Evolutionary conservation across 2,113 vertebrate genomes (phyloP).

Genomic region (Dunckerocampus dactyliophorus): DNA sequence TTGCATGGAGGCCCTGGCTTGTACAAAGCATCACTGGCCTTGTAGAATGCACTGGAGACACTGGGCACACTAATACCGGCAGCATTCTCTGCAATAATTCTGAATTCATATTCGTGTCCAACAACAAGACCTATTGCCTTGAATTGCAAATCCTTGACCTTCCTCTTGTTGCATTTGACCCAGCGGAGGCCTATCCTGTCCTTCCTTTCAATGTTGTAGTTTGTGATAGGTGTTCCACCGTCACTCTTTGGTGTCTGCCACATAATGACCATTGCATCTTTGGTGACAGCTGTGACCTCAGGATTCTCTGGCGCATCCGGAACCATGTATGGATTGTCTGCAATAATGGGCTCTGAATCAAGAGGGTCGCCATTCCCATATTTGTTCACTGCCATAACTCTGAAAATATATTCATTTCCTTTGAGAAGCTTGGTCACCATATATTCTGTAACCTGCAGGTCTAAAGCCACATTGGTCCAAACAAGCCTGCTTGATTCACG

Average conservation of each 20-base stretch:
- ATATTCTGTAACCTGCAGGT: slow-evolving; percentile 80
- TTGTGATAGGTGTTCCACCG: slow-evolving; percentile 90
- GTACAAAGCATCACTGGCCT: slow-evolving; percentile 87
- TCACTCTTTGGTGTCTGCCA: slow-evolving; percentile 91
- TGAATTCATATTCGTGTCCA: slow-evolving; percentile 94
- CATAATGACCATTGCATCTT: slow-evolving; percentile 93
- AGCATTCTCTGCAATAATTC: slow-evolving; percentile 90
- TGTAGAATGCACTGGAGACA: slow-evolving; percentile 83
- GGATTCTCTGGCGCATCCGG: slow-evolving; percentile 89
- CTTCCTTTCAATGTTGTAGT: slow-evolving; percentile 89
- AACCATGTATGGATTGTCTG: slow-evolving; percentile 86
- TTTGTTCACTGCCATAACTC: slow-evolving; percentile 98
- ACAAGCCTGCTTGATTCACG: slow-evolving; percentile 96
- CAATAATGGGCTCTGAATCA: slow-evolving; percentile 86
- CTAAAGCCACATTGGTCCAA: slow-evolving; percentile 88
- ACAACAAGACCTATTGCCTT: slow-evolving; percentile 86
- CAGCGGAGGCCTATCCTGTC: slow-evolving; percentile 88
- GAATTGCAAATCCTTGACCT: slow-evolving; percentile 88
- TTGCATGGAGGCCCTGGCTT: slow-evolving; percentile 91
- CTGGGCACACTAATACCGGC: slow-evolving; percentile 91
- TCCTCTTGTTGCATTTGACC: slow-evolving; percentile 94
- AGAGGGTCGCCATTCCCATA: slow-evolving; percentile 91
- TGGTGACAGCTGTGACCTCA: slow-evolving; percentile 88
- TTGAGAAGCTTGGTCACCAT: slow-evolving; percentile 93
- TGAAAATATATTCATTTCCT: slow-evolving; percentile 97